These are phyloP conservation scores for Pteronotus mesoamericanus DNA, from an alignment of 2,797 vertebrate genomes.

Conservation along the genomic window DNA sequence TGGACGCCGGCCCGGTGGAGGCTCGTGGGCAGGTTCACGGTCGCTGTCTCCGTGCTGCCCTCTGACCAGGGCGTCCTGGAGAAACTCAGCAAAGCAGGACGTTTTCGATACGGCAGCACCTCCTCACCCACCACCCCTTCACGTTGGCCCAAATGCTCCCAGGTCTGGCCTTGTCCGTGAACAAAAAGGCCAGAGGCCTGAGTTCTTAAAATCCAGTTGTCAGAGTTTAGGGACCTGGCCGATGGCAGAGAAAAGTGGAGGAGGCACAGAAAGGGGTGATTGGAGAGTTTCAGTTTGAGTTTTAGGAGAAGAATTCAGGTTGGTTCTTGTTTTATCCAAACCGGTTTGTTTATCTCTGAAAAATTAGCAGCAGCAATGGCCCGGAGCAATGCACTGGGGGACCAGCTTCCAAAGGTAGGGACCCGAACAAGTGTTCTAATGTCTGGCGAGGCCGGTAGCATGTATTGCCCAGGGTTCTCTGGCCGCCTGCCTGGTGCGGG, in stretches of 20 bases:
- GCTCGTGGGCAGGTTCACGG: too few species aligned
- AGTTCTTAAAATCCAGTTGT: background rate
- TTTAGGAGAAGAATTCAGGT: constrained; percentile 68
- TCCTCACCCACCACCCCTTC: background rate
- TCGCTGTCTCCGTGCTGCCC: background rate
- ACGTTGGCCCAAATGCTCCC: background rate
- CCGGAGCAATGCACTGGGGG: constrained; percentile 21
- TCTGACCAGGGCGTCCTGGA: background rate
- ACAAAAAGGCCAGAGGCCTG: background rate
- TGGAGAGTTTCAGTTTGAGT: constrained; percentile 27
- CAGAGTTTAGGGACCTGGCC: background rate
- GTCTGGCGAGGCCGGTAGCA: constrained; percentile 29
- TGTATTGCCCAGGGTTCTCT: constrained; percentile 54
- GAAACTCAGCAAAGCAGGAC: background rate
- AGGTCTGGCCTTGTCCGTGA: background rate
- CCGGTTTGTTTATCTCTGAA: constrained; percentile 67
- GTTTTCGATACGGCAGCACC: background rate
- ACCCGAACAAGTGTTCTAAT: constrained; percentile 45
- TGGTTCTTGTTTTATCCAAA: constrained; percentile 57
- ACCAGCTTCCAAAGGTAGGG: constrained; percentile 35
- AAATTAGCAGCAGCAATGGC: constrained; percentile 60
- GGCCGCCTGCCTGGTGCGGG: constrained; percentile 25
- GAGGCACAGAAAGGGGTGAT: background rate
- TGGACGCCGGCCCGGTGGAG: background rate
- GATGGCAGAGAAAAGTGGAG: background rate